Base-by-base conservation (phyloP, 2,113 vertebrate species). In the Oceanodroma tethys region DNA sequence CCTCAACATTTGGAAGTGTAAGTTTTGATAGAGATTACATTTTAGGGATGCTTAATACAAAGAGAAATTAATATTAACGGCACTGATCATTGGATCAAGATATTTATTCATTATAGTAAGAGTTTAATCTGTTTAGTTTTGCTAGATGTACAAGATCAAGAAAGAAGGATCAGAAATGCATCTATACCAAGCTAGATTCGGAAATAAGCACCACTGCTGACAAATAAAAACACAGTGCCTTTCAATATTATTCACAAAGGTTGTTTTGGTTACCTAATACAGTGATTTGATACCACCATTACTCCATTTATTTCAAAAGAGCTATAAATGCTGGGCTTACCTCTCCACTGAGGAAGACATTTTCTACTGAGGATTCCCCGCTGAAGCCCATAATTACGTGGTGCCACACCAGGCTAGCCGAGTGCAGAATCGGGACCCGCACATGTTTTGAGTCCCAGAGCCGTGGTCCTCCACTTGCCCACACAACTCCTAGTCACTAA, bases 391-490 rank as follows among this genome's bases (percentile, higher is more conserved):
- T 10, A 43, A 16, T 8, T 29, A 45, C 0, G 0, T 36, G 30
- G 20, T 66, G 32, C 52, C n/a, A 27, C 19, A n/a, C 10, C 43
- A 71, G 59, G 18, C 21, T 55, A 78, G 23, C 34, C 52, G 43
- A 65, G 40, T 20, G 36, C 32, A 83, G 58, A 65, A 83, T 43
- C 42, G 72, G 45, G 50, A 52, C 30, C 48, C 2, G 3, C 7
- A 59, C 0, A 0, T 29, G 7, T 72, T 81, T 56, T 74, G n/a
- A 50, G 16, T 4, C 2, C 18, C 19, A 66, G 27, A 80, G 10
- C 21, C 11, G 1, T 14, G 9, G 14, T 58, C 47, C 10, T 50
- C 20, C 6, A 18, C 29, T 29, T 55, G 29, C 34, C 23, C 26
- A 42, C 23, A 47, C 8, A 68, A 10, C 11, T 32, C 22, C 8